phyloP scores from a whole-genome alignment of 2,888 invertebrate genomes.

The Mystacides longicornis region DNA sequence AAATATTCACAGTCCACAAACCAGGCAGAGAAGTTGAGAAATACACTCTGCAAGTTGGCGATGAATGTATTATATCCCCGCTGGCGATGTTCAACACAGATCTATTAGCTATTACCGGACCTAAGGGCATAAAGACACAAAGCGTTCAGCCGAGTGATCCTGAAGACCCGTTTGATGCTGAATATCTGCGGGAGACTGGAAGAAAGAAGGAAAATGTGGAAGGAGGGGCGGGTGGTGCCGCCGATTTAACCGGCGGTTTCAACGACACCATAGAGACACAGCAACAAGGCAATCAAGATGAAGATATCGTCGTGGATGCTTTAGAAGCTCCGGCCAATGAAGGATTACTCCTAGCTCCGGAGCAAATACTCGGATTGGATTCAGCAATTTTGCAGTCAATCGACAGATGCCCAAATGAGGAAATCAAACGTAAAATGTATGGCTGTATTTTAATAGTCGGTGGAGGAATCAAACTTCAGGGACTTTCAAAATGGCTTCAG shows the following conservation, averaged over 20 bases:
- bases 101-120: slow-evolving; percentile 76
- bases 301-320: slow-evolving; percentile 66
- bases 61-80: slow-evolving; percentile 89
- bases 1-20: slow-evolving; percentile 67
- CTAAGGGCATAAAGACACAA: slow-evolving; percentile 66
- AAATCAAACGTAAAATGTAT: slow-evolving; percentile 89
- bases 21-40: slow-evolving; percentile 60
- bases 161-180: slow-evolving; percentile 90
- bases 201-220: slow-evolving; percentile 46
- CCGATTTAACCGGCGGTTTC: slow-evolving; percentile 41
- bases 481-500: slow-evolving; percentile 80
- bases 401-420: slow-evolving; percentile 81
- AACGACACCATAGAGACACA: slow-evolving; percentile 46
- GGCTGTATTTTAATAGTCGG: slow-evolving; percentile 87
- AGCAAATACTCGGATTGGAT: slow-evolving; percentile 80
- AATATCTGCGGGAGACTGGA: slow-evolving; percentile 83
- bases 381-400: slow-evolving; percentile 89
- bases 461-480: slow-evolving; percentile 83
- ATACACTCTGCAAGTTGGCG: slow-evolving; percentile 77
- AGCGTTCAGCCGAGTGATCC: slow-evolving; percentile 67
- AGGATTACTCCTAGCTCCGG: slow-evolving; percentile 64
- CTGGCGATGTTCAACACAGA: slow-evolving; percentile 84
- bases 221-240: slow-evolving; percentile 34
- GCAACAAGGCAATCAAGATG: slow-evolving; percentile 50
- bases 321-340: slow-evolving; percentile 51